Conservation (phyloP, 2,888 invertebrate genomes). For the Abrostola triplasia region DNA sequence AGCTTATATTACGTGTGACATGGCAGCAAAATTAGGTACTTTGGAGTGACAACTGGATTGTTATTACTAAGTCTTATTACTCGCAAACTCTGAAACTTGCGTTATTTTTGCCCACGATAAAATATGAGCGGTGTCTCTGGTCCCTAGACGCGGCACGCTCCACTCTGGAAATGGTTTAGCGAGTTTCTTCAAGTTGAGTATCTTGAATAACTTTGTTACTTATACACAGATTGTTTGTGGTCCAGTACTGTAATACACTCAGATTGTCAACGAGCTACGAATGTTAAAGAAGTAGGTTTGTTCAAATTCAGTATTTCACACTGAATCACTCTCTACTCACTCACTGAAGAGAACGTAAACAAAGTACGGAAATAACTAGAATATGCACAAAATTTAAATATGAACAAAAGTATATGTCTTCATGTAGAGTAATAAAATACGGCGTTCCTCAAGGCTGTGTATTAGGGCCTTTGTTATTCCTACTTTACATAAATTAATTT, state of each 20-base stretch:
- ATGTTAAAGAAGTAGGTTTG: constrained; percentile 3
- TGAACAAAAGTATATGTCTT: too few relatives aligned
- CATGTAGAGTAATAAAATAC: too few relatives aligned
- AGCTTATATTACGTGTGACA: too few relatives aligned
- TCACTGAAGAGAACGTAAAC: too few relatives aligned
- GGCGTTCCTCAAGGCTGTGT: too few relatives aligned
- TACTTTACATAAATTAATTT: constrained; percentile 4
- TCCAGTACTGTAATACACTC: constrained; percentile 41
- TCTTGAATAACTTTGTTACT: constrained; percentile 53
- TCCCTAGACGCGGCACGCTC: constrained; percentile 22
- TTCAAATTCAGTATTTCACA: not conserved
- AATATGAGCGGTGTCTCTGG: constrained; percentile 23
- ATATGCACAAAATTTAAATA: too few relatives aligned
- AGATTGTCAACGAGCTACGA: constrained; percentile 7
- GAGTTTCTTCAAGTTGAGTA: constrained; percentile 41
- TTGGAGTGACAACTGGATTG: too few relatives aligned
- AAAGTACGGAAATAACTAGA: too few relatives aligned
- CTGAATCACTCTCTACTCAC: too few relatives aligned
- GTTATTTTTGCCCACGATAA: constrained; percentile 11
- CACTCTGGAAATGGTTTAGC: constrained; percentile 34
- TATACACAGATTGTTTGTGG: constrained; percentile 52
- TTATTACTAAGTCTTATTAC: too few relatives aligned
- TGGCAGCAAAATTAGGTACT: too few relatives aligned
- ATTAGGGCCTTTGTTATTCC: too few relatives aligned
- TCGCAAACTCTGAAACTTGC: not conserved